Evolutionary conservation across 2,888 invertebrate genomes (phyloP), one percentile per base, ranked within the genome.

Genomic region (Plagodis dolabraria): DNA sequence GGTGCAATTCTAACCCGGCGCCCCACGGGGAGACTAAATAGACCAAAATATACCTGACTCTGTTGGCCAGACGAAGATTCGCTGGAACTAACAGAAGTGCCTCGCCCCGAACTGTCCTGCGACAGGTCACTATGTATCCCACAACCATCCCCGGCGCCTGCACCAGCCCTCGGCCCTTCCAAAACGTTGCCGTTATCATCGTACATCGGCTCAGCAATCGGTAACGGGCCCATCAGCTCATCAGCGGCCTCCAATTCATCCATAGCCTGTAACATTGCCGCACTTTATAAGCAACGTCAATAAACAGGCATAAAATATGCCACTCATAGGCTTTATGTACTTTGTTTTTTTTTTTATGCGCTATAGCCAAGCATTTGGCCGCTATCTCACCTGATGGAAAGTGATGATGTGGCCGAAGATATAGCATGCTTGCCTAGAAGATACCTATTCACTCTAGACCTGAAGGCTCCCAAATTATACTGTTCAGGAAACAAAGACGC

Each of bases 91-190:
- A 87, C 64, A 0, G 92, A 87, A 0, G 88, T 83, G 9, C 88
- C 92, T 11, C 81, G 75, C 0, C 92, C 92, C 0, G 92, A 92
- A 65, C 90, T 92, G 60, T 89, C 88, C 60, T 85, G 87, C 4
- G 91, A 91, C 42, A 79, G 76, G 67, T 91, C 87, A 57, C 92
- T 92, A 69, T 92, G 93, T 43, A 93, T 87, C 5, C 93, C 92
- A 11, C 84, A 74, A 0, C 93, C 92, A 57, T 92, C 93, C 0
- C 92, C 92, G 2, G 91, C 92, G 2, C 92, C 92, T 1, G 88
- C 85, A 1, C 81, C 80, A 0, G 74, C 72, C 0, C 81, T 85
- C 0, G 82, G 67, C 0, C 68, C 74, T 36, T 84, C 87, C 38
- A 80, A 51, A 1, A 72, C 58, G 64, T 88, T 87, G 4, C 83